A percentile compares a stretch with the other conserved stretches of the same genome.
Evolutionary conservation across 1,140 invertebrate species (phyloP).

Genomic region (Radopholus similis): DNA sequence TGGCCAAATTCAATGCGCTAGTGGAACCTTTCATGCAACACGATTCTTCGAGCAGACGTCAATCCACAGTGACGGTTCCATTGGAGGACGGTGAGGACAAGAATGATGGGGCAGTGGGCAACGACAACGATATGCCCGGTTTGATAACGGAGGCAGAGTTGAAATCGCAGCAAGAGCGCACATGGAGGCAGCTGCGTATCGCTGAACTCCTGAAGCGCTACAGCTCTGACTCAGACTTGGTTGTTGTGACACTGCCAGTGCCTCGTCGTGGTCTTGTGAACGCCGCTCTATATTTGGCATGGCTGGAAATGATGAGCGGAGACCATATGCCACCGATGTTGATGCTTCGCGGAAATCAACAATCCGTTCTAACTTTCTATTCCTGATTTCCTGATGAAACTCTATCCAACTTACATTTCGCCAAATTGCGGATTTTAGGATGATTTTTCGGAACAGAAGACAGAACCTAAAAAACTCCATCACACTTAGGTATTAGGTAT

Average conservation of each 20-base stretch:
- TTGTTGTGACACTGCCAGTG: conserved; percentile 62
- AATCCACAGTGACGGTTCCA: conserved; percentile 2
- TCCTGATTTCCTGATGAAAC: conserved; percentile 52
- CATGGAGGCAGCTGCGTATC: conserved; percentile 50
- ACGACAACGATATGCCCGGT: conserved; percentile 16
- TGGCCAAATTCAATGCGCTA: conserved; percentile 39
- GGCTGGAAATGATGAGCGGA: conserved; percentile 63
- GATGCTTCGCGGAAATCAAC: conserved; percentile 65
- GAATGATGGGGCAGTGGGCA: background rate
- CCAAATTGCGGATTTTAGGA: no score
- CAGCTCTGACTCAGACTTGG: conserved; percentile 52
- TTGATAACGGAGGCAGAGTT: conserved; percentile 56
- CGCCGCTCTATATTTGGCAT: conserved; percentile 64
- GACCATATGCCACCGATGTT: conserved; percentile 63
- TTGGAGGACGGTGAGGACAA: background rate
- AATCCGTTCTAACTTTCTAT: conserved; percentile 65
- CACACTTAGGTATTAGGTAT: no score
- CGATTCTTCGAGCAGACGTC: background rate
- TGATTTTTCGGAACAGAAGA: no score
- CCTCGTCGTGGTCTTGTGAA: conserved; percentile 63
- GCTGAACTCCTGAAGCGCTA: conserved; percentile 50
- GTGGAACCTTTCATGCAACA: conserved; percentile 41
- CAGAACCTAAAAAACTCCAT: no score
- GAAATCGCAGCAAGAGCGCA: conserved; percentile 51
- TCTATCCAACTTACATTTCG: background rate